These are phyloP conservation scores for Lomographa bimaculata DNA, from an alignment of 2,888 invertebrate species.

Conservation along the genomic window DNA sequence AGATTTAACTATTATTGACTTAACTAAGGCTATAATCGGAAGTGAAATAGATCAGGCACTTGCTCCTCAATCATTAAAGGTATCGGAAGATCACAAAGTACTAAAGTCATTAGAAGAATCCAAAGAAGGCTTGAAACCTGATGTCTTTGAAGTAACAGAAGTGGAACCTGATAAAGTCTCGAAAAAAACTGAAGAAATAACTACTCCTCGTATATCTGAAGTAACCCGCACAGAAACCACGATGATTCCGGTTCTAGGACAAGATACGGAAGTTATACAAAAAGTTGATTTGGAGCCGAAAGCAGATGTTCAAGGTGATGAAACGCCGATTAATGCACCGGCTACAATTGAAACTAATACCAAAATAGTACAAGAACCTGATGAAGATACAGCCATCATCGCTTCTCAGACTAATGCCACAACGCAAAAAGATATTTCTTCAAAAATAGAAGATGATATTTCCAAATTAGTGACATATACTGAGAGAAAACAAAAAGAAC, in stretches of 20 bases:
- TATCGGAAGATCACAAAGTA: constrained; percentile 15
- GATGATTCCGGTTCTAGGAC: no score
- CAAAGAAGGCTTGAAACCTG: background rate
- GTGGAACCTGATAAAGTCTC: background rate
- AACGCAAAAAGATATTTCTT: background rate
- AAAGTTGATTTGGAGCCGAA: background rate
- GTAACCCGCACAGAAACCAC: no score
- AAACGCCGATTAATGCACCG: background rate
- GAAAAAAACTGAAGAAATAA: constrained; percentile 1
- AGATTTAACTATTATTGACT: constrained; percentile 29
- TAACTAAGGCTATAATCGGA: constrained; percentile 37
- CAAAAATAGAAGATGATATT: background rate
- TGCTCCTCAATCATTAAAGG: constrained; percentile 11
- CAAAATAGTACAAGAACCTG: background rate
- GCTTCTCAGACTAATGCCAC: constrained; percentile 1
- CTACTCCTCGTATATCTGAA: background rate
- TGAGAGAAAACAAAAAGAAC: constrained; percentile 1
- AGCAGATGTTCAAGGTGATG: background rate
- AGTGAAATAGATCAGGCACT: constrained; percentile 42
- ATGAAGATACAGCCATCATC: background rate
- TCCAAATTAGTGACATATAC: no score
- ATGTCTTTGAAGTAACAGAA: background rate
- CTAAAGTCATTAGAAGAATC: constrained; percentile 5
- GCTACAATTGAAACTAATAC: background rate
- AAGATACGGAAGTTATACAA: background rate